Evolutionary conservation across 2,797 vertebrate genomes (phyloP).

Genomic region (Discoglossus pictus): DNA sequence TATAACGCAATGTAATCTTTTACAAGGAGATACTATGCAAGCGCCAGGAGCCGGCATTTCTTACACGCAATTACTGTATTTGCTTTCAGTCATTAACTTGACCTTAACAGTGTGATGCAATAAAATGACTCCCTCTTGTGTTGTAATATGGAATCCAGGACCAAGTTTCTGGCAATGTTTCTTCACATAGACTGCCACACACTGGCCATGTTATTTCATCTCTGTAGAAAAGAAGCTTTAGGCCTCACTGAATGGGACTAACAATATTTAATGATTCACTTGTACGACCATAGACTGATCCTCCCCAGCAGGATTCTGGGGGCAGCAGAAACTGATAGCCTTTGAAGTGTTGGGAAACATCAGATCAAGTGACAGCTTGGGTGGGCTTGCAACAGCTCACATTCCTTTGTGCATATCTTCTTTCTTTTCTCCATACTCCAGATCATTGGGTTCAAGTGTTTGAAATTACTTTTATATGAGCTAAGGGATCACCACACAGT

Average conservation of each 20-base stretch:
- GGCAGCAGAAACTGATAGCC: slow-evolving; percentile 15
- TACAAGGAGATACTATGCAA: too few species aligned
- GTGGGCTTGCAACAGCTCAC: slow-evolving; percentile 23
- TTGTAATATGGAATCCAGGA: slow-evolving; percentile 11
- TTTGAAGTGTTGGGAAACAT: not conserved
- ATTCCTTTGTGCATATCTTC: slow-evolving; percentile 9
- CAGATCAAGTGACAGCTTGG: slow-evolving; percentile 24
- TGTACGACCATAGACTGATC: slow-evolving; percentile 2
- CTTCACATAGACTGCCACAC: slow-evolving; percentile 11
- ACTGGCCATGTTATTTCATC: not conserved
- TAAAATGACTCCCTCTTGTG: not conserved
- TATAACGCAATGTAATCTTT: too few species aligned
- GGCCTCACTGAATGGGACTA: not conserved
- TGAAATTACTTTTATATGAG: not conserved
- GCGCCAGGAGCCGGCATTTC: not conserved
- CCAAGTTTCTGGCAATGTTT: not conserved
- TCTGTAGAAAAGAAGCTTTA: not conserved
- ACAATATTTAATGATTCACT: slow-evolving; percentile 2
- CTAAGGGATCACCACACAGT: too few species aligned
- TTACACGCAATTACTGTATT: not conserved
- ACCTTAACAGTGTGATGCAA: slow-evolving; percentile 26
- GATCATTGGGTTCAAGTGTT: not conserved
- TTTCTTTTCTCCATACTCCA: slow-evolving; percentile 16
- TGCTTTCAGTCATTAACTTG: slow-evolving; percentile 10
- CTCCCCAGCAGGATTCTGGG: slow-evolving; percentile 12